These are phyloP conservation scores for Nomada ruficornis DNA, from an alignment of 2,888 invertebrate species.

Conservation along the genomic window DNA sequence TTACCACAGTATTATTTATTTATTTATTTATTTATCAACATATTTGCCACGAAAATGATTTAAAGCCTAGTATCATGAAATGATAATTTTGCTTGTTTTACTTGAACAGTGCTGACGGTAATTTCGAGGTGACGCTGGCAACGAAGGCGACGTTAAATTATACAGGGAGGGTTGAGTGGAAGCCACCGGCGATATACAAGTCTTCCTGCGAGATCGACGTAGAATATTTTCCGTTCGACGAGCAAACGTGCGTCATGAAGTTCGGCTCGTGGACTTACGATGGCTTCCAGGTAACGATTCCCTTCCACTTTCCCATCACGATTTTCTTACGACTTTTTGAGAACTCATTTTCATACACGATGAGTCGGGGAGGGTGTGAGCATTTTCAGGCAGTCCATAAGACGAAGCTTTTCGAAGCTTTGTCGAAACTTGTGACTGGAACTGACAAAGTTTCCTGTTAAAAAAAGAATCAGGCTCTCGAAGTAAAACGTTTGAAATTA, in stretches of 20 bases:
- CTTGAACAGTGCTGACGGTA: conserved; percentile 90
- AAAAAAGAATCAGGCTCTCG: neutral
- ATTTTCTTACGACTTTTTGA: neutral
- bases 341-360: neutral
- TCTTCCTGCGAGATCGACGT: conserved; percentile 95
- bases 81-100: neutral
- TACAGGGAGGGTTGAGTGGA: conserved; percentile 94
- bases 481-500: no score
- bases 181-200: conserved; percentile 96
- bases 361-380: neutral
- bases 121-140: conserved; percentile 93
- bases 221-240: conserved; percentile 94
- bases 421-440: neutral
- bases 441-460: neutral
- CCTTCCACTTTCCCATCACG: neutral
- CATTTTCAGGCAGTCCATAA: neutral
- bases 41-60: no score
- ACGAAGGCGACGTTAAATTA: conserved; percentile 93
- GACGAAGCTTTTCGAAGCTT: neutral
- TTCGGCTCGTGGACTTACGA: conserved; percentile 95
- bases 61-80: no score
- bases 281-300: conserved; percentile 89
- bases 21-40: no score
- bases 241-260: conserved; percentile 95
- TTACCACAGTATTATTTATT: no score